These are phyloP conservation scores for Lycia hirtaria DNA, from an alignment of 2,888 invertebrate species.

Conservation along the genomic window DNA sequence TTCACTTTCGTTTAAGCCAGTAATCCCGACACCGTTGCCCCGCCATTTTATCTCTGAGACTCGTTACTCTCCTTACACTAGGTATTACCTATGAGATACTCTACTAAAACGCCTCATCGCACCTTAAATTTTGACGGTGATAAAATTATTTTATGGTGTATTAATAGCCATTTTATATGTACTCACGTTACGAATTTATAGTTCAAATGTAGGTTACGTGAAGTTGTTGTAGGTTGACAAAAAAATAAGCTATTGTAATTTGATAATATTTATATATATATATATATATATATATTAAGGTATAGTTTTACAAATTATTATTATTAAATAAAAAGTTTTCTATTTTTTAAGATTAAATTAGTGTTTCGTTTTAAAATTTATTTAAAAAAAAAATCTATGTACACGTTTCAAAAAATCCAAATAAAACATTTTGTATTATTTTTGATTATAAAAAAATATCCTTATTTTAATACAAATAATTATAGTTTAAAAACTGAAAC, in stretches of 20 bases:
- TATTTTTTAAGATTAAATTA: no score
- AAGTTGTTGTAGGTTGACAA: not conserved
- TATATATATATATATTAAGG: no score
- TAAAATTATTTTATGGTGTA: constrained; percentile 20
- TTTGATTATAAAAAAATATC: no score
- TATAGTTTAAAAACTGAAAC: no score
- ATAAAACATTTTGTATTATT: no score
- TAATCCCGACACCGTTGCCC: constrained; percentile 60
- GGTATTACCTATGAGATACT: constrained; percentile 25
- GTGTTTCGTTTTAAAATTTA: no score
- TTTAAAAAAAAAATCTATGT: no score
- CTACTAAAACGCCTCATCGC: constrained; percentile 34
- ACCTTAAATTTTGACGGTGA: constrained; percentile 24
- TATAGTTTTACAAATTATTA: no score
- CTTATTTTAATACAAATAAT: no score
- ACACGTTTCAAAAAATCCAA: no score
- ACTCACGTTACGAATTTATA: not conserved
- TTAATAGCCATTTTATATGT: not conserved
- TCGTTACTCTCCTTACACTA: constrained; percentile 26
- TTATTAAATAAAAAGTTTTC: no score
- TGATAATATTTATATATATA: no score
- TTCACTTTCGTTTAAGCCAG: constrained; percentile 65
- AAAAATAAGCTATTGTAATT: not conserved
- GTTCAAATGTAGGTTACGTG: not conserved
- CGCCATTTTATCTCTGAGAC: constrained; percentile 65